A percentile compares a stretch with the other conserved stretches of the same genome.
Conservation (phyloP, 2,797 vertebrate genomes). For the Spinus pinus region DNA sequence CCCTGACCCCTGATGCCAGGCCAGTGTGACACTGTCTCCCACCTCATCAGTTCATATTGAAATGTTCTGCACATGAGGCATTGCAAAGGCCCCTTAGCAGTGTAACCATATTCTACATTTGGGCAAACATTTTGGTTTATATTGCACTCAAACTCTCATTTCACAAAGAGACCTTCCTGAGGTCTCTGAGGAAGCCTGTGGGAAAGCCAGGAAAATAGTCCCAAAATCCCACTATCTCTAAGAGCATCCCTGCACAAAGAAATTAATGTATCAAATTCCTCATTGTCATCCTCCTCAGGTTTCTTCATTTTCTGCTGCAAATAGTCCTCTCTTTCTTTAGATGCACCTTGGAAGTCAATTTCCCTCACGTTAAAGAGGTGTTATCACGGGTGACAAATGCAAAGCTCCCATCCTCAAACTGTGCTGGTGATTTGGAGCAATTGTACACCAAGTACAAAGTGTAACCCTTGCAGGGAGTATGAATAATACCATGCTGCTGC, state of each 20-base stretch:
- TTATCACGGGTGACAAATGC: neutral
- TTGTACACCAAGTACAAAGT: neutral
- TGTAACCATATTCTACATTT: neutral
- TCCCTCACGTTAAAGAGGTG: neutral
- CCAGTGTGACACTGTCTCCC: neutral
- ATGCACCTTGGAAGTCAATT: neutral
- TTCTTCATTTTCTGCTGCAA: slow-evolving; percentile 7
- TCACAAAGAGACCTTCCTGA: neutral
- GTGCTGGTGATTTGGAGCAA: slow-evolving; percentile 2
- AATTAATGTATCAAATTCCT: neutral
- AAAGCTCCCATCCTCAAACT: neutral
- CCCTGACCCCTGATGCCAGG: neutral
- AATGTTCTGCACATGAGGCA: neutral
- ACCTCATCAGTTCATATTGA: neutral
- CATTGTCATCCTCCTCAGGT: neutral
- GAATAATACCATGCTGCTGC: neutral
- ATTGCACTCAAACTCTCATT: slow-evolving; percentile 35
- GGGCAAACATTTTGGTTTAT: neutral
- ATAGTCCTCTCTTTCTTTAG: neutral
- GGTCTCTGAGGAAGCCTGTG: neutral
- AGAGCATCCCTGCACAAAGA: neutral
- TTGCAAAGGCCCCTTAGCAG: neutral
- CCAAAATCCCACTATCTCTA: neutral
- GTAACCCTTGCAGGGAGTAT: neutral
- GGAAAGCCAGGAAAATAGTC: neutral